These are phyloP conservation scores for Megamerina dolium DNA, from an alignment of 2,888 invertebrate species.

Conservation along the genomic window DNA sequence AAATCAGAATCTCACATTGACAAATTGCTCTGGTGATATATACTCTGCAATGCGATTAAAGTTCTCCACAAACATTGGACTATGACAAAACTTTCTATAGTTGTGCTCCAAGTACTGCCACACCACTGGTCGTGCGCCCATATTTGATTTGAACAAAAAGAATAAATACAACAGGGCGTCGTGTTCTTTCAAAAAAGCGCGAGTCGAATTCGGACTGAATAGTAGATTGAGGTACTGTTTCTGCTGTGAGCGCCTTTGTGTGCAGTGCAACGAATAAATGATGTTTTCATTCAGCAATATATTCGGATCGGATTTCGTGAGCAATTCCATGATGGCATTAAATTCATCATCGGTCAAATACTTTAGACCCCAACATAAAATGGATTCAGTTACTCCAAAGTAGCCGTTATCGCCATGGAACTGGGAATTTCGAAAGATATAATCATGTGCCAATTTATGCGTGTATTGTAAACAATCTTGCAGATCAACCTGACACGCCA, in stretches of 20 bases:
- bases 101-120: constrained; percentile 37
- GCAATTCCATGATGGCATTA: constrained; percentile 23
- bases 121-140: constrained; percentile 29
- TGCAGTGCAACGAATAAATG: constrained; percentile 38
- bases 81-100: constrained; percentile 30
- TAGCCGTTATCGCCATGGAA: constrained; percentile 23
- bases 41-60: constrained; percentile 37
- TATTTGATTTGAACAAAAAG: constrained; percentile 34
- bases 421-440: constrained; percentile 29
- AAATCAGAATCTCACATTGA: constrained; percentile 22
- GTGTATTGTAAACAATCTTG: constrained; percentile 36
- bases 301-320: constrained; percentile 23
- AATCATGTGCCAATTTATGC: constrained; percentile 27
- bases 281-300: constrained; percentile 32
- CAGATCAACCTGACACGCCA: constrained; percentile 36
- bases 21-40: constrained; percentile 24
- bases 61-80: constrained; percentile 27
- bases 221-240: constrained; percentile 32
- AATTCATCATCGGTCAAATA: constrained; percentile 34
- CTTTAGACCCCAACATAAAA: constrained; percentile 35
- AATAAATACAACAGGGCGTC: constrained; percentile 36
- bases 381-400: constrained; percentile 26
- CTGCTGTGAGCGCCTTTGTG: constrained; percentile 30
- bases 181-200: constrained; percentile 25
- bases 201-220: constrained; percentile 34